Conservation (phyloP, 2,113 vertebrate genomes). For the Lasiurus cinereus region DNA sequence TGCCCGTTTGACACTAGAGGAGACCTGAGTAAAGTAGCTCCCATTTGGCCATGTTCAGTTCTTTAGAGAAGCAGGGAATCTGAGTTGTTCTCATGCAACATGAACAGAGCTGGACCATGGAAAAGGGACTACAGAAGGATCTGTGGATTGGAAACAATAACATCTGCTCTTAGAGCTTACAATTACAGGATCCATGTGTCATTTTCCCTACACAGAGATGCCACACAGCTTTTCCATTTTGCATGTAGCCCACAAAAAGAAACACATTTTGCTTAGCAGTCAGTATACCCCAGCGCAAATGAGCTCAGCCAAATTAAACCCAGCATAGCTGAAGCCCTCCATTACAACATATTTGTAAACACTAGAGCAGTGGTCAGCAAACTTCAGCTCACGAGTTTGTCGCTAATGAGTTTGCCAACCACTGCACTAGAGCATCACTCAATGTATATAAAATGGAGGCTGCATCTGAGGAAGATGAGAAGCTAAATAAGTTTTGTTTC, state of each 20-base stretch:
- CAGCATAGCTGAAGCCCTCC: background rate
- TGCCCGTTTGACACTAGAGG: background rate
- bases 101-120: background rate
- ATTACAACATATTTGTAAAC: background rate
- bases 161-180: background rate
- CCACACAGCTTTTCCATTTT: background rate
- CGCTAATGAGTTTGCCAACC: too few species aligned
- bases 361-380: background rate
- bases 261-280: background rate
- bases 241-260: too few species aligned
- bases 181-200: rapidly evolving
- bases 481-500: background rate
- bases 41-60: background rate
- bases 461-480: background rate
- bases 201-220: background rate
- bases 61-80: background rate
- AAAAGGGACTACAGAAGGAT: background rate
- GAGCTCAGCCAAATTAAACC: background rate
- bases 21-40: background rate
- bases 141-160: background rate
- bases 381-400: too few species aligned
- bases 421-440: background rate
- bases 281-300: background rate
- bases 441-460: background rate
- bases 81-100: background rate